Evolutionary conservation across 2,797 vertebrate species (phyloP).

Genomic region (Carapus acus): DNA sequence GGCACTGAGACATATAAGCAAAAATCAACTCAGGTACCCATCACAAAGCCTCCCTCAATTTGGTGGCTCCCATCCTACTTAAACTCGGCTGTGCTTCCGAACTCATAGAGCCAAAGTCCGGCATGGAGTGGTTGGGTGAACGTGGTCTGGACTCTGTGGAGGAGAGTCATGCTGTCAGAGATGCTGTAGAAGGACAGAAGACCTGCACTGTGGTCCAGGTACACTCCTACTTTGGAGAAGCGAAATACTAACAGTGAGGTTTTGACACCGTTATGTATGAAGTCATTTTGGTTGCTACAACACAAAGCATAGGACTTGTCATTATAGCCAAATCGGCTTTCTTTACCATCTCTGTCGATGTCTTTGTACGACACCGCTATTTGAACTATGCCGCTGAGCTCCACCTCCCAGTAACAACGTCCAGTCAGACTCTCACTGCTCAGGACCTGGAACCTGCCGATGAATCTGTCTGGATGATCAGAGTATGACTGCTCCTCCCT

Average conservation of each 20-base stretch:
- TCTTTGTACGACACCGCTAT: slow-evolving; percentile 12
- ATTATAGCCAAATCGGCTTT: slow-evolving; percentile 28
- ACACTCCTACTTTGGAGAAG: slow-evolving; percentile 28
- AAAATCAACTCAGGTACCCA: too few relatives aligned
- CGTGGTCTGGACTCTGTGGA: slow-evolving; percentile 18
- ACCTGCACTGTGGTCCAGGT: slow-evolving; percentile 22
- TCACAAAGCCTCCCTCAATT: too few relatives aligned
- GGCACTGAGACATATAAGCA: too few relatives aligned
- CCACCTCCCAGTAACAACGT: slow-evolving; percentile 32
- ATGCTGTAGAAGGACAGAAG: slow-evolving; percentile 23
- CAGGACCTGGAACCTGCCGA: slow-evolving; percentile 29
- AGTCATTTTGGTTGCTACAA: slow-evolving; percentile 15
- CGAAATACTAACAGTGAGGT: not conserved
- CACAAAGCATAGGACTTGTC: slow-evolving; percentile 25
- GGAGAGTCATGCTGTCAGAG: slow-evolving; percentile 6
- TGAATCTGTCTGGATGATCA: slow-evolving; percentile 14
- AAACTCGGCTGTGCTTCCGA: too few relatives aligned
- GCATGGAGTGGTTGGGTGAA: slow-evolving; percentile 27
- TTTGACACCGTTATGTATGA: slow-evolving; percentile 12
- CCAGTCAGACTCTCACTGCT: slow-evolving; percentile 22
- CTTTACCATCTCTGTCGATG: slow-evolving; percentile 7
- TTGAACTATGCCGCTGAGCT: slow-evolving; percentile 9
- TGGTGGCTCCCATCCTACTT: too few relatives aligned
- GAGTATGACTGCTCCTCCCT: slow-evolving; percentile 3
- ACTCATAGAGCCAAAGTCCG: slow-evolving; percentile 28